Evolutionary conservation across 2,113 vertebrate genomes (phyloP), one percentile per base, ranked within the genome.

Genomic region (Amblyopsis rosae): DNA sequence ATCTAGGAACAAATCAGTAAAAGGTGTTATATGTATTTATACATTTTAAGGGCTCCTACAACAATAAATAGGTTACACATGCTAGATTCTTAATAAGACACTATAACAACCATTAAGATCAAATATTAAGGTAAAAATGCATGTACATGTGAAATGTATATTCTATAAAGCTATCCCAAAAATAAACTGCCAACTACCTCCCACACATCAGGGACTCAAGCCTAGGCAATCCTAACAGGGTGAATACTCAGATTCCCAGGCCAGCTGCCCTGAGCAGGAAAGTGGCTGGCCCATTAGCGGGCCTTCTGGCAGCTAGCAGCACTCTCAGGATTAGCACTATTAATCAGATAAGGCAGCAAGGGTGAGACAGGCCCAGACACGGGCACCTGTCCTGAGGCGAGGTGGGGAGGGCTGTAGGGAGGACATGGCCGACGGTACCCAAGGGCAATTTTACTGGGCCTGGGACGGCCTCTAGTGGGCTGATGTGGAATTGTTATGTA

Each of bases 401-500:
- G 77, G 59, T 67, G 63, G 73, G 73, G 61, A 69, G 70, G 74
- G 49, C 32, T 32, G 50, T 19, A 9, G 1, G 64, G 33, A 41
- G 64, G 66, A 17, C 45, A 54, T 69, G 65, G 80, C 79, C 77
- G 67, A 69, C 62, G 81, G 85, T 70, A 75, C 82, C 86, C 81
- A 49, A 5, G 64, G 79, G 81, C 67, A 45, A 62, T 68, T 86
- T 82, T 61, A 81, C 68, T 82, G 92, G 87, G 91, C 81, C 90
- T 94, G 86, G 77, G 91, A 91, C 94, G 93, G 95, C 96, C 96
- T 95, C 96, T 97, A 91, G 93, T 95, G 96, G 95, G 16, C 7
- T 64, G 12, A 75, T 15, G 57, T 6, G 60, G 74, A 76, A 77
- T 48, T 61, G 12, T 17, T 17, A 7, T 41, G 35, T 41, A 41